These are phyloP conservation scores for Cassiopea andromeda DNA, from an alignment of 30 jellyfish, hydroid and myxozoan genomes.

Conservation along the genomic window DNA sequence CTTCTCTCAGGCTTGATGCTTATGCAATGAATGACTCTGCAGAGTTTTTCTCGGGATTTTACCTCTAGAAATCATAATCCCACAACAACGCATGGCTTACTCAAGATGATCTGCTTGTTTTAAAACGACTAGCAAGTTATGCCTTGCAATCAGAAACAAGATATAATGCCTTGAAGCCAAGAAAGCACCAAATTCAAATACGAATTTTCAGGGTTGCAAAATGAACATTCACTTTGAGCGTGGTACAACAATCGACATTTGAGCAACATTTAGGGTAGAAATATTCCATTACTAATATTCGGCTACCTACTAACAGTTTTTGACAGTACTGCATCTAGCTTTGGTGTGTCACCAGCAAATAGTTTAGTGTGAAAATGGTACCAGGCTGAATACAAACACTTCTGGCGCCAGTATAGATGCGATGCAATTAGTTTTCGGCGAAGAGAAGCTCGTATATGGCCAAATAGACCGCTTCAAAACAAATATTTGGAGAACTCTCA, in stretches of 20 bases:
- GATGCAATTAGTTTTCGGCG: conserved; percentile 36
- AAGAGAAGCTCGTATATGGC: conserved; percentile 43
- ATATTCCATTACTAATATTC: too few species aligned
- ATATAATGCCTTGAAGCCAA: too few species aligned
- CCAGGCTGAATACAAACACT: conserved; percentile 48
- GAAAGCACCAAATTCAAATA: too few species aligned
- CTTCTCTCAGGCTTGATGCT: too few species aligned
- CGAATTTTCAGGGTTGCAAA: too few species aligned
- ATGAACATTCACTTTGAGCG: too few species aligned
- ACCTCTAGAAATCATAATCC: neutral
- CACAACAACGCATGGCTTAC: neutral
- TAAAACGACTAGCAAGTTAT: neutral
- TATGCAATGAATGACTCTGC: too few species aligned
- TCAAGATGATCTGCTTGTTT: neutral
- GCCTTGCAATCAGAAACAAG: neutral
- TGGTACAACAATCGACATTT: too few species aligned
- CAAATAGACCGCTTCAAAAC: conserved; percentile 40
- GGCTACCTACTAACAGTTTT: neutral
- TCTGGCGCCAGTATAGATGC: conserved; percentile 70
- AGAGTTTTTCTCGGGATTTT: neutral
- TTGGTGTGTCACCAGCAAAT: conserved; percentile 42
- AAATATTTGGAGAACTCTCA: conserved; percentile 57
- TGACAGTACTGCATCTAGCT: neutral
- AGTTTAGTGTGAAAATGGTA: conserved; percentile 42
- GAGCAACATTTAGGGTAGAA: too few species aligned